phyloP scores from a whole-genome alignment of 2,888 invertebrate genomes.

The Acronicta aceris region DNA sequence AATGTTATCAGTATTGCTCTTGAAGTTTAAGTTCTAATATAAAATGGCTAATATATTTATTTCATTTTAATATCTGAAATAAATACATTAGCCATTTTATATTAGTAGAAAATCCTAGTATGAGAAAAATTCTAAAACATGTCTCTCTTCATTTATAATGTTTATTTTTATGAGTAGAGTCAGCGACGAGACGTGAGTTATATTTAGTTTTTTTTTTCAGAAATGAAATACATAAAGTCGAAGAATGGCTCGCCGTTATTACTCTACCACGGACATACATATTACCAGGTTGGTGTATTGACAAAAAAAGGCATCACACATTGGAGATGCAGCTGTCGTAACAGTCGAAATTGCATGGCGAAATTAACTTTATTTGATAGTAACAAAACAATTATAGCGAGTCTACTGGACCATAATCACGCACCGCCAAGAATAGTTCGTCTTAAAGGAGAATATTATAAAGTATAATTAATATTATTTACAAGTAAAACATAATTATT shows the following conservation, averaged over 20 bases:
- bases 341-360: not conserved
- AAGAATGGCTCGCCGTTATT: not conserved
- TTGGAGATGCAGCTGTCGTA: not conserved
- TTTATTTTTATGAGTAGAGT: no score
- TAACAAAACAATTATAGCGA: not conserved
- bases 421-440: not conserved
- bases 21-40: no score
- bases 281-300: not conserved
- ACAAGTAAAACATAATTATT: no score
- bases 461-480: not conserved
- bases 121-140: no score
- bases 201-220: not conserved
- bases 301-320: not conserved
- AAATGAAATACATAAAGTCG: slow-evolving; percentile 1
- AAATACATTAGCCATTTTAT: no score
- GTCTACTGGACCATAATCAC: not conserved
- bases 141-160: no score
- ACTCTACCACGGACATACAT: not conserved
- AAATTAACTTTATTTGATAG: not conserved
- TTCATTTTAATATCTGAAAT: no score
- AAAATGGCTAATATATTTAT: no score
- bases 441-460: slow-evolving; percentile 2
- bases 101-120: no score
- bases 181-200: not conserved
- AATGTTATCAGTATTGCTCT: no score